Conservation (phyloP, 2,113 vertebrate species). For the Sander lucioperca region DNA sequence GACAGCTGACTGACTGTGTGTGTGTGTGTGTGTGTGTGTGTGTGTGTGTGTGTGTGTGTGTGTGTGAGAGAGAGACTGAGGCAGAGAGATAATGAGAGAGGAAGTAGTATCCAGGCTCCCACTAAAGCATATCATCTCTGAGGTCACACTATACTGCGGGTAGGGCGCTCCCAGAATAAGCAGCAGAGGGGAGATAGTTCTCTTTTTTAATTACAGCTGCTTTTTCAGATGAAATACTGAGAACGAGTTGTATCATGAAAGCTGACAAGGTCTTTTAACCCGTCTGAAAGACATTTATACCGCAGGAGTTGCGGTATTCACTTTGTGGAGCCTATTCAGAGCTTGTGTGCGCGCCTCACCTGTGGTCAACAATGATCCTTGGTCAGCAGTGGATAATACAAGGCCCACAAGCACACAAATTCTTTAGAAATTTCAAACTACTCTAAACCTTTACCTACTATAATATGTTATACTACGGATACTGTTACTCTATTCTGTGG, state of each 20-base stretch:
- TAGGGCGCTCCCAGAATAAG: neutral
- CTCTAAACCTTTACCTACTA: neutral
- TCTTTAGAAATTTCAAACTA: neutral
- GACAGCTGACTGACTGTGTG: conserved; percentile 53
- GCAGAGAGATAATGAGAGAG: conserved; percentile 29
- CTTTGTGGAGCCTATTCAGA: neutral
- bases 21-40: conserved; percentile 15
- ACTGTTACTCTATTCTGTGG: neutral
- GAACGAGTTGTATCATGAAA: neutral
- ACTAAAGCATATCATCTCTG: neutral
- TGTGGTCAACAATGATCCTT: neutral
- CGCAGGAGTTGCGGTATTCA: neutral
- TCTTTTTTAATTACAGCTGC: neutral
- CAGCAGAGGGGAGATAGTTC: neutral
- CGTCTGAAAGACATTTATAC: neutral
- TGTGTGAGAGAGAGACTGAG: neutral
- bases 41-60: conserved; percentile 24
- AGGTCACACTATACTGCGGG: conserved; percentile 20
- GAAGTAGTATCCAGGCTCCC: conserved; percentile 20
- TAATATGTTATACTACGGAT: neutral
- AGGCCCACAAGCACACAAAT: too few relatives aligned
- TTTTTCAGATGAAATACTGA: conserved; percentile 2
- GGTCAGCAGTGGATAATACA: neutral
- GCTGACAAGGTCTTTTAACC: neutral
- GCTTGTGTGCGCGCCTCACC: neutral